These are phyloP conservation scores for Semicossyphus pulcher DNA, from an alignment of 2,113 vertebrate genomes.

Conservation along the genomic window DNA sequence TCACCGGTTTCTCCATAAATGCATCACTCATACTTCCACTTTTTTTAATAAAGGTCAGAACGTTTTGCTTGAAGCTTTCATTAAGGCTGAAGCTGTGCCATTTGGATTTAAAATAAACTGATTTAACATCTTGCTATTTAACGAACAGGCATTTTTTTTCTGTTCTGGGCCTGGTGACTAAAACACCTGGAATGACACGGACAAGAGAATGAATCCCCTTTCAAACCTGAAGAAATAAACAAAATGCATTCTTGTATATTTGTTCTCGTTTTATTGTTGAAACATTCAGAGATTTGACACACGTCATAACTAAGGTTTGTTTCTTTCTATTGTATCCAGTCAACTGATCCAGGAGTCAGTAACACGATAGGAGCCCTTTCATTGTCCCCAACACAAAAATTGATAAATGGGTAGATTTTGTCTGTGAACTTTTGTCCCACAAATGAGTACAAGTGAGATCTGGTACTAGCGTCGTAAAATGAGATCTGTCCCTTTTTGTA, in stretches of 20 bases:
- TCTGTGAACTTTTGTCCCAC: constrained; percentile 15
- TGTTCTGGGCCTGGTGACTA: not conserved
- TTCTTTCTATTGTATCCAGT: constrained; percentile 59
- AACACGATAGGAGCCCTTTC: constrained; percentile 21
- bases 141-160: not conserved
- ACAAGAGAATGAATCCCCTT: not conserved
- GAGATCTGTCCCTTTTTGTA: constrained; percentile 53
- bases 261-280: constrained; percentile 31
- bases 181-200: not conserved
- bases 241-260: not conserved
- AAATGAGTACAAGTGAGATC: constrained; percentile 58
- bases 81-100: not conserved
- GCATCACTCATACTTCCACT: not conserved
- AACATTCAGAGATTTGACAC: not conserved
- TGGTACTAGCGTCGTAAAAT: constrained; percentile 57
- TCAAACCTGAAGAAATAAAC: not conserved
- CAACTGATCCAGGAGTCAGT: constrained; percentile 16
- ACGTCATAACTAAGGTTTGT: not conserved
- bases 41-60: not conserved
- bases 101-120: not conserved
- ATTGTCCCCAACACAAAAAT: constrained; percentile 53
- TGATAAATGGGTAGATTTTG: constrained; percentile 65
- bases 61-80: not conserved
- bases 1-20: not conserved
- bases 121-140: not conserved